Percentiles rank a stretch among this genome's conserved stretches.
Evolutionary conservation across 2,797 vertebrate species (phyloP).

Genomic region (Setipinna tenuifilis): DNA sequence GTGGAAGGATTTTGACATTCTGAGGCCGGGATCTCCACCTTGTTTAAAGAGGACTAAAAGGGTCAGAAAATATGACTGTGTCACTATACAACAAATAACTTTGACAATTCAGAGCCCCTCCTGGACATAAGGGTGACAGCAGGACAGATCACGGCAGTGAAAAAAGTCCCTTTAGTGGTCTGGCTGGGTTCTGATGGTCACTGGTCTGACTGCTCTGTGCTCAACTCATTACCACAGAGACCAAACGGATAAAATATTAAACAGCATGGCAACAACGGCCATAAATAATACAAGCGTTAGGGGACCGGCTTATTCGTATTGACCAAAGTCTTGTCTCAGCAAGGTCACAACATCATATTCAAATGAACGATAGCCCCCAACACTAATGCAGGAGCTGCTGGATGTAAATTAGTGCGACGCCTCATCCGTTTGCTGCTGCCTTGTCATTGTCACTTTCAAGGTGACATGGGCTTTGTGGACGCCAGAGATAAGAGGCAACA

Average conservation of each 20-base stretch:
- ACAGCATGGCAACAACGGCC: background rate
- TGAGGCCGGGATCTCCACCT: too few relatives aligned
- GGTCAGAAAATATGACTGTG: background rate
- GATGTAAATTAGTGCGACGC: constrained; percentile 63
- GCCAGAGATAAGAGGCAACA: constrained; percentile 55
- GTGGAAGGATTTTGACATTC: too few relatives aligned
- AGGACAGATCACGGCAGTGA: background rate
- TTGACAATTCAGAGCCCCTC: background rate
- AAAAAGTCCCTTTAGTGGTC: background rate
- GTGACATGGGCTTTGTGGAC: constrained; percentile 63
- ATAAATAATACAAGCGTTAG: background rate
- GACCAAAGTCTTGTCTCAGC: constrained; percentile 39
- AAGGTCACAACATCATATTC: constrained; percentile 63
- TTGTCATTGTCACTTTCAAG: constrained; percentile 63
- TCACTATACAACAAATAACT: background rate
- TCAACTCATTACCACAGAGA: background rate
- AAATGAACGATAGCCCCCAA: constrained; percentile 56
- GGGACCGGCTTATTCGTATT: constrained; percentile 40
- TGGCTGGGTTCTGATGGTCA: background rate
- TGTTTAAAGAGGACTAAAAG: background rate
- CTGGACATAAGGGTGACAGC: background rate
- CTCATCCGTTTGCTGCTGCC: constrained; percentile 57
- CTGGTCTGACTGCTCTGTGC: background rate
- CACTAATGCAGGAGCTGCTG: constrained; percentile 55
- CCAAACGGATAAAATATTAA: background rate